Evolutionary conservation across 2,888 invertebrate species (phyloP), one percentile per base, ranked within the genome.

Genomic region (Herminia tarsipennalis): DNA sequence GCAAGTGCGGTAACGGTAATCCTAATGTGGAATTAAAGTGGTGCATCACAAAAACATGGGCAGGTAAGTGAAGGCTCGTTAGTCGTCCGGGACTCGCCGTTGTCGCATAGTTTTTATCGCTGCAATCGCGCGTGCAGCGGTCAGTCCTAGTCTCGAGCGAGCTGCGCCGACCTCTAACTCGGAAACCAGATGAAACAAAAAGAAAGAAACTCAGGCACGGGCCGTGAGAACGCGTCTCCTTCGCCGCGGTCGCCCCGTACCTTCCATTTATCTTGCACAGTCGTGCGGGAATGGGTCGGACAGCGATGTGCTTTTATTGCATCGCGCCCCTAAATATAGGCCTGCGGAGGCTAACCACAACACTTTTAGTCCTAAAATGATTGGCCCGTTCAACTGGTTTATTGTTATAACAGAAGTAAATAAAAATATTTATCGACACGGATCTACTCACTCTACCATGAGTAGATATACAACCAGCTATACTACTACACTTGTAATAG

Each of bases 221-320:
- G 88, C 89, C 90, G 90, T 90, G 90, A 90, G 90, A 90, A 89
- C 87, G 83, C 83, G 84, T 83, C 87, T 86, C 83, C 82, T 80
- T 73, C 73, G 75, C 67, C 75, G 74, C 76, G 79, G 73, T 67
- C 73, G 76, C 73, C 69, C 70, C 72, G 76, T 71, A 72, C 80
- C 83, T 77, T 80, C 84, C 89, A 89, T 91, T 91, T 90, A 91
- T 90, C 89, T 88, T 85, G 82, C 81, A 88, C 83, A 81, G 88
- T 90, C 90, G 90, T 90, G 90, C 85, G 85, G 84, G 88, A 86
- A 86, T 86, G 87, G 83, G 79, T 78, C 80, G 84, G 82, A 78
- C 81, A 81, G 77, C 81, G 79, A 83, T 82, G 85, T 89, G 83
- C 84, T 90, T 88, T 89, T 91, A 89, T 91, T 89, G 88, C 85